Evolutionary conservation across 2,888 invertebrate genomes (phyloP).

Genomic region (Limnephilus marmoratus): DNA sequence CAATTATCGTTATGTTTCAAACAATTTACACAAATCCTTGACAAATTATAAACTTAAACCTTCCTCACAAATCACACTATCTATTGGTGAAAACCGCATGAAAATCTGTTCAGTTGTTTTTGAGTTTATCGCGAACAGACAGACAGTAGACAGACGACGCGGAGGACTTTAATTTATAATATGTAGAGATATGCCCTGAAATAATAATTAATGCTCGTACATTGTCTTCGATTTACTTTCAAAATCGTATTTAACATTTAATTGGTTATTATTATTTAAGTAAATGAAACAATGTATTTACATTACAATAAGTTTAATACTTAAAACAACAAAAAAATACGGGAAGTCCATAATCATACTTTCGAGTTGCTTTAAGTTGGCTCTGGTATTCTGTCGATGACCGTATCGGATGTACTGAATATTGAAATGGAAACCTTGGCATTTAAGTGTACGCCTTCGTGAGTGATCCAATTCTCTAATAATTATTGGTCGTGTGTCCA

Average conservation of each 20-base stretch:
- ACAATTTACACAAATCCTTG: no score
- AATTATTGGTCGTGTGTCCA: not conserved
- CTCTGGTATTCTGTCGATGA: constrained; percentile 9
- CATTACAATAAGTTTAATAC: not conserved
- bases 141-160: no score
- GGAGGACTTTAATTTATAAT: no score
- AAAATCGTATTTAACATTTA: not conserved
- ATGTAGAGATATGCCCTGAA: not conserved
- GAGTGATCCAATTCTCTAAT: constrained; percentile 4
- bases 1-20: no score
- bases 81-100: no score
- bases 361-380: not conserved
- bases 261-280: not conserved
- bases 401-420: constrained; percentile 18
- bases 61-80: no score
- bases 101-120: no score
- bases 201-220: no score
- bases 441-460: constrained; percentile 31
- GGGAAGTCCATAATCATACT: not conserved
- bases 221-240: not conserved
- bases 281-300: no score
- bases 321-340: not conserved
- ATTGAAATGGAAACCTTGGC: constrained; percentile 39
- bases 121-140: no score
- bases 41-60: no score